Evolutionary conservation across 2,797 vertebrate species (phyloP).

Genomic region (Microtus obscurus): DNA sequence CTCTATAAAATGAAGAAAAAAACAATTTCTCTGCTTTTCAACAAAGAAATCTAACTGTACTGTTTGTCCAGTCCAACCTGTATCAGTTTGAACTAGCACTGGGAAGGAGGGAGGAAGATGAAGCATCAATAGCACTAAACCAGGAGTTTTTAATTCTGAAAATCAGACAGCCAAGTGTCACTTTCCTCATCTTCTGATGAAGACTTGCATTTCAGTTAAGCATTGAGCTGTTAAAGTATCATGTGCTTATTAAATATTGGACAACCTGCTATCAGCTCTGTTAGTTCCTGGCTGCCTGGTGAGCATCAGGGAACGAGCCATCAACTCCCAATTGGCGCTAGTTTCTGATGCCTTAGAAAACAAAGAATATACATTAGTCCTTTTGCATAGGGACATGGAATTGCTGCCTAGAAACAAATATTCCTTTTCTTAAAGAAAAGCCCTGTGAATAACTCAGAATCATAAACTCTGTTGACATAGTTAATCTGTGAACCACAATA

Average conservation of each 20-base stretch:
- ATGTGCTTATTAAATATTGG: slow-evolving; percentile 54
- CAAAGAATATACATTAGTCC: rapidly evolving
- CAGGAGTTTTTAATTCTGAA: slow-evolving; percentile 70
- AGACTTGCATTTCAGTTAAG: slow-evolving; percentile 74
- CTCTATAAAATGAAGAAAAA: slow-evolving; percentile 75
- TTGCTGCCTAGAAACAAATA: neutral
- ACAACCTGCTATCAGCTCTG: slow-evolving; percentile 48
- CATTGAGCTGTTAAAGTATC: slow-evolving; percentile 62
- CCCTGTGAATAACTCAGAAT: neutral
- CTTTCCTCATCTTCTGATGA: slow-evolving; percentile 76
- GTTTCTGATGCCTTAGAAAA: slow-evolving; percentile 6
- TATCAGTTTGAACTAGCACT: slow-evolving; percentile 72
- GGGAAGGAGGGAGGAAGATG: slow-evolving; percentile 62
- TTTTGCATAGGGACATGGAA: neutral
- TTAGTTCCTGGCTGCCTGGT: slow-evolving; percentile 31
- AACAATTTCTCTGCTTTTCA: slow-evolving; percentile 70
- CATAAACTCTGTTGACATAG: neutral
- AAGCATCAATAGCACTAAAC: slow-evolving; percentile 52
- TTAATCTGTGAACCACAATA: slow-evolving; percentile 47
- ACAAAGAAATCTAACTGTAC: slow-evolving; percentile 70
- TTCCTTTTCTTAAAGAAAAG: neutral
- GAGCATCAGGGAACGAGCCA: neutral
- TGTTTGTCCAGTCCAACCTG: slow-evolving; percentile 70
- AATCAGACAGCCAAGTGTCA: slow-evolving; percentile 48
- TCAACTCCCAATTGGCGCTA: neutral